These are phyloP conservation scores for Gymnarchus niloticus DNA, from an alignment of 2,113 vertebrate species.

Conservation along the genomic window DNA sequence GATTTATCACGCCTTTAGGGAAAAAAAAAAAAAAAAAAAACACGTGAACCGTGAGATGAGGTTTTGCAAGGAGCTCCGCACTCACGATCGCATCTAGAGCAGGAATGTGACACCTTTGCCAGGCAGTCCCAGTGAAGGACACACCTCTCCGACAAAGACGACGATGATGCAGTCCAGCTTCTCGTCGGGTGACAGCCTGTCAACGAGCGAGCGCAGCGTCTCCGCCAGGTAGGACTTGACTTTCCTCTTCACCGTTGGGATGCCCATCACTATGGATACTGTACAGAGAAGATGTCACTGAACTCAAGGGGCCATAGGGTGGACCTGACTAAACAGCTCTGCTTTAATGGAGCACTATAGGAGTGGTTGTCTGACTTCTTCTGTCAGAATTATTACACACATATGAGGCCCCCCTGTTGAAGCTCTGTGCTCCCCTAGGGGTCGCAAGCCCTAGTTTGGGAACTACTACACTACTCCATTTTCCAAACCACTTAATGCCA, in stretches of 20 bases:
- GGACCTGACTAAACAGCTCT: no score
- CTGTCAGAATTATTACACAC: no score
- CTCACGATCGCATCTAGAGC: neutral
- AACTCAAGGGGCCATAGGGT: neutral
- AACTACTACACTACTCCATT: no score
- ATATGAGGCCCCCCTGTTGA: no score
- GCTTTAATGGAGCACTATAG: no score
- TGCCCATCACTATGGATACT: constrained; percentile 99
- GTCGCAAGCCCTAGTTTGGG: no score
- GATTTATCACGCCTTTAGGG: neutral
- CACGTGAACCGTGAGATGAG: neutral
- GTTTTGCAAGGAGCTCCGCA: neutral
- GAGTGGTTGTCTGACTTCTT: no score
- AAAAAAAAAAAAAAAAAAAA: no score
- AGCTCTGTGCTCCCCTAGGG: no score
- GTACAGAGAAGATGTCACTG: constrained; percentile 35
- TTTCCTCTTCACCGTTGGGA: constrained; percentile 96
- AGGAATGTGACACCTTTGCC: neutral
- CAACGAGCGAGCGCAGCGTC: constrained; percentile 91
- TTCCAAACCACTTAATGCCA: no score
- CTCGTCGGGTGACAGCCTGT: constrained; percentile 90
- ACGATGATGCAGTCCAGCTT: constrained; percentile 93
- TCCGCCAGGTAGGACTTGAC: constrained; percentile 95
- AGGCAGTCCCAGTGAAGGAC: constrained; percentile 16
- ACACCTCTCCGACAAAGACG: constrained; percentile 94